phyloP scores from a whole-genome alignment of 1,140 invertebrate genomes.

The Apis mellifera region Amel_HAv3.1 CM009946.2:2439001-2439500 shows the following conservation, averaged over 20 bases:
- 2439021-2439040: neutral
- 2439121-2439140: neutral
- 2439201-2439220: too few relatives aligned
- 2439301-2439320: neutral
- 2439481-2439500: constrained; percentile 63
- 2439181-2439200: neutral
- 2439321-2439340: neutral
- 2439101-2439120: neutral
- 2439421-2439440: constrained; percentile 42
- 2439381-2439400: constrained; percentile 33
- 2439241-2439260: neutral
- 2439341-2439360: neutral
- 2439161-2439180: too few relatives aligned
- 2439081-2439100: neutral
- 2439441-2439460: constrained; percentile 65
- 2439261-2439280: too few relatives aligned
- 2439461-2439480: constrained; percentile 61
- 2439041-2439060: neutral
- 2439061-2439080: neutral
- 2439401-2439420: constrained; percentile 49
- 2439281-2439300: too few relatives aligned
- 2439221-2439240: neutral
- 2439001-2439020: neutral
- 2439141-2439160: neutral
- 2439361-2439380: neutral